Conservation (phyloP, 2,888 invertebrate species). For the Rotaria magnacalcarata region DNA sequence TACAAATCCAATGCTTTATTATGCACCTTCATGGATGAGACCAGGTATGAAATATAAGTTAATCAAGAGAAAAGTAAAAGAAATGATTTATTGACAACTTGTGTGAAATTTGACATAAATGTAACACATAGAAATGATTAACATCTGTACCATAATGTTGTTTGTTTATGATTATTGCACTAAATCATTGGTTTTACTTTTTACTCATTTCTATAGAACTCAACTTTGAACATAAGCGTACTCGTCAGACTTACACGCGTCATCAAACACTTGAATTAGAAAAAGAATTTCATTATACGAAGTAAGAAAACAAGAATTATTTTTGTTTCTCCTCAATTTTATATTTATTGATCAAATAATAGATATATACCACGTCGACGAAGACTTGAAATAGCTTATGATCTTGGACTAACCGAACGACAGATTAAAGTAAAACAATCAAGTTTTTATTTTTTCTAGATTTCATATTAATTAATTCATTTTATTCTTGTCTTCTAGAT, state of each 20-base stretch:
- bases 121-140: constrained; percentile 13
- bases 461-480: not conserved
- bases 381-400: constrained; percentile 45
- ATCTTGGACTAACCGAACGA: constrained; percentile 43
- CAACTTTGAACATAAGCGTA: constrained; percentile 46
- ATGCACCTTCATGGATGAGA: constrained; percentile 16
- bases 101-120: not conserved
- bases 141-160: not conserved
- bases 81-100: not conserved
- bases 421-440: constrained; percentile 44
- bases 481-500: not conserved
- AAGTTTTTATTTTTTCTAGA: not conserved
- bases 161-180: not conserved
- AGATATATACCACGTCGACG: constrained; percentile 46
- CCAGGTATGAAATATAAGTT: constrained; percentile 2
- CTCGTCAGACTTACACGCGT: constrained; percentile 46
- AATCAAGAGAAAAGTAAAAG: no score
- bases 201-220: not conserved
- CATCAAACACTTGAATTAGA: constrained; percentile 47
- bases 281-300: constrained; percentile 47
- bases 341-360: not conserved
- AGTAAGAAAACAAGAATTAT: constrained; percentile 23
- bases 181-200: not conserved
- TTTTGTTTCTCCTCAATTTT: not conserved
- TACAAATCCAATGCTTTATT: constrained; percentile 31